Evolutionary conservation across 2,113 vertebrate genomes (phyloP), one percentile per base, ranked within the genome.

Genomic region (Rhipidura dahli): DNA sequence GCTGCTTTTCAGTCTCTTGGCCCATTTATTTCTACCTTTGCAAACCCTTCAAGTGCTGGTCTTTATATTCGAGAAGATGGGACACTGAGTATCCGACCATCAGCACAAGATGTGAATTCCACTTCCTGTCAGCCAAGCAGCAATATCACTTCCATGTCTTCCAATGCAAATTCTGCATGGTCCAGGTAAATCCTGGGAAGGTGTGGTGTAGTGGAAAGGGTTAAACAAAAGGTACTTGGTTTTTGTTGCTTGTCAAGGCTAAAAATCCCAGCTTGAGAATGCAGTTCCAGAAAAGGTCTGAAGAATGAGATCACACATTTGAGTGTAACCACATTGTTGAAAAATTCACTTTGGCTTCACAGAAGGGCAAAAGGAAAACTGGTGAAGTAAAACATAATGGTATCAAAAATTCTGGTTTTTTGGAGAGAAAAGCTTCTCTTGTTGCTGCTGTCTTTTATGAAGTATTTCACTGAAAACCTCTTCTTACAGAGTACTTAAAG

Each of bases 1-100:
- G 99, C 99, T 75, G 98, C 99, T 93, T 99, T 99, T 97, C 99
- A 99, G 96, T 98, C 99, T 77, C 97, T 99, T 35, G 98, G 99
- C 15, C 98, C 98, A 2, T 99, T 99, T 91, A 99, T 99, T 85
- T 99, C 99, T 91, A 99, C 98, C 57, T 99, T 99, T 89, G 99
- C 99, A 88, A 99, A 97, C 92, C 98, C 98, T 42, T 98, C 99
- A n/a, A 97, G 97, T 93, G 98, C 98, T 93, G 98, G 98, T 69
- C 97, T 99, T 76, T 97, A 97, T 66, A 97, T 99, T 88, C 97
- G 97, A 85, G 99, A 99, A 37, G 98, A 99, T 16, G 98, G 98
- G 15, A 96, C 98, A 0, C 95, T 98, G 68, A 97, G 98, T 75
- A 96, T 97, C 75, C 77, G 93, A 11, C 96, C 96, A 2, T 26